phyloP scores from a whole-genome alignment of 2,797 vertebrate species.

The Chaenodraco wilsoni region DNA sequence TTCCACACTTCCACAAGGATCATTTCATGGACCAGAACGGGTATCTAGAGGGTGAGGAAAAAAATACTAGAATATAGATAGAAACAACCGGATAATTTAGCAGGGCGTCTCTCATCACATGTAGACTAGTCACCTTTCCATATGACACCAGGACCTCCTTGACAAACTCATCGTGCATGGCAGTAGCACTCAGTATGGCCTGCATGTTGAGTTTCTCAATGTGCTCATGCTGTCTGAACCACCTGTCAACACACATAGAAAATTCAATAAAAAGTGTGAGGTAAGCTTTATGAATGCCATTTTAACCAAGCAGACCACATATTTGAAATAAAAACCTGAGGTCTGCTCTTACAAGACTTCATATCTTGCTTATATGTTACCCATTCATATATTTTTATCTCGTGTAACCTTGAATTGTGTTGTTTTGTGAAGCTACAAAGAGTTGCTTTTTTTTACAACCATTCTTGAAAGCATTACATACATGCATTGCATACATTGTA shows the following conservation, averaged over 20 bases:
- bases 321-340: not conserved
- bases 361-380: not conserved
- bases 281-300: not conserved
- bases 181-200: slow-evolving; percentile 88
- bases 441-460: no score
- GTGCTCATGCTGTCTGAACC: slow-evolving; percentile 92
- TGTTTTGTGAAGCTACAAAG: no score
- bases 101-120: not conserved
- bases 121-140: slow-evolving; percentile 84
- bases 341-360: not conserved
- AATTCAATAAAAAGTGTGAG: not conserved
- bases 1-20: slow-evolving; percentile 95
- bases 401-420: not conserved
- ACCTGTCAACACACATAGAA: slow-evolving; percentile 77
- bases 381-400: not conserved
- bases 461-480: no score
- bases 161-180: slow-evolving; percentile 88
- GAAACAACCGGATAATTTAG: not conserved
- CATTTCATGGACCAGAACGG: slow-evolving; percentile 89
- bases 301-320: not conserved
- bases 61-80: not conserved
- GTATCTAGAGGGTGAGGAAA: slow-evolving; percentile 78
- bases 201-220: slow-evolving; percentile 97
- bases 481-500: no score
- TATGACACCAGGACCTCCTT: slow-evolving; percentile 90